Evolutionary conservation across 2,888 invertebrate species (phyloP), one percentile per base, ranked within the genome.

Genomic region (Drosophila ochracea): DNA sequence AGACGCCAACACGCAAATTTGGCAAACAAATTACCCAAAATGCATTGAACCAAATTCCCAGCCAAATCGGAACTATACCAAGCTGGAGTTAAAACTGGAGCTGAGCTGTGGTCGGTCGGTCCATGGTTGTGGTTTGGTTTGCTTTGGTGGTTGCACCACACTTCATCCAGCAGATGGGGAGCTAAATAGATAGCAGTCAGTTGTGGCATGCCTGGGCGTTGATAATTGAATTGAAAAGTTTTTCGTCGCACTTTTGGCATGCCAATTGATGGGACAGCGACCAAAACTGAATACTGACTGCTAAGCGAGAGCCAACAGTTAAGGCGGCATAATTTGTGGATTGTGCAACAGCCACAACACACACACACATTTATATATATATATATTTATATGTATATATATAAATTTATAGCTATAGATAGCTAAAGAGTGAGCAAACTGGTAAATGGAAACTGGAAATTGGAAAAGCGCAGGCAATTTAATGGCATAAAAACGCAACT

Each of bases 211-310:
- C 58, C 54, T 80, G 89, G 89, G 87, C 86, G 89, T 89, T 74
- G 79, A 86, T 84, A 84, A 84, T 89, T 89, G 89, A 84, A 89
- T 86, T 83, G 75, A 88, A 84, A 85, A 83, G 68, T 88, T 83
- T 79, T 68, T 68, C 84, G 78, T 70, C 72, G 87, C 83, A 76
- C 78, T 84, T 83, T 79, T 78, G 76, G 80, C 70, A 62, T 68
- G 71, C 80, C 61, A 80, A 78, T 78, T 71, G 78, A 80, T 76
- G 80, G 76, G 61, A 62, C 55, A 67, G 50, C 62, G 59, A 68
- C 58, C 68, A 55, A 47, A 21, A 30, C 28, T 43, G 41, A 39
- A 55, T 62, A 43, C 63, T 60, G 73, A 43, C 63, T 60, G 73
- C 47, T 54, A 53, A 37, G 41, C 70, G 60, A 43, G 37, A 52